Evolutionary conservation across 1,140 invertebrate species (phyloP), one percentile per base, ranked within the genome.

Genomic region (Eubasilissa regina): DNA sequence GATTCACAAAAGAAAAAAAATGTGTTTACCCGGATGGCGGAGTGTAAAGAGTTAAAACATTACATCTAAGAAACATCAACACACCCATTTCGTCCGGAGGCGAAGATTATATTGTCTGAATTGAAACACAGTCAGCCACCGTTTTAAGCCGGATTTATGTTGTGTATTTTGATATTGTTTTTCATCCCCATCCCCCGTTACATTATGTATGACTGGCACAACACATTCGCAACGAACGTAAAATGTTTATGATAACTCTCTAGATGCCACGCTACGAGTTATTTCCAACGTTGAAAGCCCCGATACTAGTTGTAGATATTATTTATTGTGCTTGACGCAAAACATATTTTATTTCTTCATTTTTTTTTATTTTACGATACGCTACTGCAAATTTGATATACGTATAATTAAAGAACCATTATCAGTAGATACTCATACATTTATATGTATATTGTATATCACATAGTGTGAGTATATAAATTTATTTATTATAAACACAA

Each of bases 141-240:
- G 62, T 15, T 66, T 66, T 66, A 66, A 66, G 62, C 62, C 11
- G 62, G 62, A 66, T 66, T 66, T 66, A 66, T 47, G 62, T 44
- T 66, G 25, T 66, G 62, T 66, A 19, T 66, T 66, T 66, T 66
- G 35, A 66, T 66, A 66, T 66, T 66, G 43, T 44, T 66, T 66
- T n/a, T 44, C 62, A n/a, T 6, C n/a, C 62, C 15, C 58, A 44
- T 35, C 7, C 62, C 13, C 43, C 43, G 0, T 66, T 66, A 66
- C 62, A 66, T 66, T 66, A 66, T 45, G 62, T 66, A 66, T 66
- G 43, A 66, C 62, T 66, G 43, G 43, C 62, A 66, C 62, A 66
- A n/a, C 62, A 66, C 62, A 66, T 47, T 11, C 62, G 3, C 19
- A 21, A 21, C 17, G 21, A 21, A 45, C 62, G 45, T 66, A 66